Conservation (phyloP, 2,113 vertebrate genomes). For the Lasiurus cinereus region DNA sequence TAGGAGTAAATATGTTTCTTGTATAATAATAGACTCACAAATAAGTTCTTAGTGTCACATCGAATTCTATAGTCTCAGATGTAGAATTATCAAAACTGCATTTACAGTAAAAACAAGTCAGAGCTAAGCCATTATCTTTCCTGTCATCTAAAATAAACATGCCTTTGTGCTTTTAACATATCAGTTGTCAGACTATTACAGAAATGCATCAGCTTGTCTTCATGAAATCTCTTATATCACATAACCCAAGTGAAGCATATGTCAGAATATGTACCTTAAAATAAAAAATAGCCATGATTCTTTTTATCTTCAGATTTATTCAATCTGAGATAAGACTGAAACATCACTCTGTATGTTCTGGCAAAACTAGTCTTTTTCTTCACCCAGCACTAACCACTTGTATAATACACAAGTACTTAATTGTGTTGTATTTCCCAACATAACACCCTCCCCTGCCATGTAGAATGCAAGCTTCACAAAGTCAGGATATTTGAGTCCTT, state of each 20-base stretch:
- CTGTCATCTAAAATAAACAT: conserved; percentile 23
- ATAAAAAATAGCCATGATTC: background rate
- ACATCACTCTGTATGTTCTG: background rate
- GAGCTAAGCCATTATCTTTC: background rate
- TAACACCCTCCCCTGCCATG: background rate
- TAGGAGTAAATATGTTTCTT: conserved; percentile 12
- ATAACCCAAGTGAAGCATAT: background rate
- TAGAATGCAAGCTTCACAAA: background rate
- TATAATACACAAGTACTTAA: background rate
- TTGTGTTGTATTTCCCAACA: background rate
- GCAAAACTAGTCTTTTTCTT: background rate
- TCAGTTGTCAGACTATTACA: background rate
- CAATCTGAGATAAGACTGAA: conserved; percentile 7
- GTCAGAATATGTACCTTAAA: background rate
- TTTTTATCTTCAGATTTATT: background rate
- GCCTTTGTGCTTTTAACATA: background rate
- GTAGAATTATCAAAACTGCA: background rate
- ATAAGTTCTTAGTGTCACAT: background rate
- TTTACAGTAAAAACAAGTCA: background rate
- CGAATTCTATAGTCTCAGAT: background rate
- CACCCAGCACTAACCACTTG: background rate
- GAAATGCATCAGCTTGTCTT: conserved; percentile 3
- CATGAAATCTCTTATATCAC: background rate
- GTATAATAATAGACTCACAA: background rate
- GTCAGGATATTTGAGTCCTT: background rate